Conservation (phyloP, 2,113 vertebrate species). For the Noctilio leporinus region DNA sequence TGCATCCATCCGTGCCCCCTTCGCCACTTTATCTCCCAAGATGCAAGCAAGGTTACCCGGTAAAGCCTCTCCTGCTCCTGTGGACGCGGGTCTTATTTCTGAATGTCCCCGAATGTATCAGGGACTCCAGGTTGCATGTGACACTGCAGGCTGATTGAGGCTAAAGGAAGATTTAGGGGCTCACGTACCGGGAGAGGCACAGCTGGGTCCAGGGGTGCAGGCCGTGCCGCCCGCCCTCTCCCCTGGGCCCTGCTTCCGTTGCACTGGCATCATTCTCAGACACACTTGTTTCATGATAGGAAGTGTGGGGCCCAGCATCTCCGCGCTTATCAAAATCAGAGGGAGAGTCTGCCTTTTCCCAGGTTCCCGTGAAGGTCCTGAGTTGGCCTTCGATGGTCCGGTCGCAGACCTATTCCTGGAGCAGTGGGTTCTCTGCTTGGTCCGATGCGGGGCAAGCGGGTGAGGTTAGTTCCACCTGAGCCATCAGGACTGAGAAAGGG, state of each 20-base stretch:
- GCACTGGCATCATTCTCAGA: background rate
- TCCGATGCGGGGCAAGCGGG: background rate
- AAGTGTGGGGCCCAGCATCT: background rate
- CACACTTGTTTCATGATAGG: accelerated
- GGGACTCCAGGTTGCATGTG: background rate
- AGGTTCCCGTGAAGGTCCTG: background rate
- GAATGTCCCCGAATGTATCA: background rate
- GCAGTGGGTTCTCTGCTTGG: background rate
- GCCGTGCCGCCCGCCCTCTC: background rate
- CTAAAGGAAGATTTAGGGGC: background rate
- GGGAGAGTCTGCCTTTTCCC: background rate
- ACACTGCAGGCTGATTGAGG: background rate
- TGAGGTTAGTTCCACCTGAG: background rate
- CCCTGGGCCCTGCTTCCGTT: background rate
- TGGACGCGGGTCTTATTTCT: background rate
- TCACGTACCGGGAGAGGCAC: background rate
- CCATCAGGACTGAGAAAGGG: background rate
- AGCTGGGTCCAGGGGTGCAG: background rate
- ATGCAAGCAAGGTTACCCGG: background rate
- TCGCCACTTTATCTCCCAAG: background rate
- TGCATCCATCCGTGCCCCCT: background rate
- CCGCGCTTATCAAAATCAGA: background rate
- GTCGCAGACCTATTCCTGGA: background rate
- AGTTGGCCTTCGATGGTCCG: background rate
- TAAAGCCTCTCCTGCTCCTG: background rate